phyloP scores from a whole-genome alignment of 2,797 vertebrate genomes.

The Trachops cirrhosus region DNA sequence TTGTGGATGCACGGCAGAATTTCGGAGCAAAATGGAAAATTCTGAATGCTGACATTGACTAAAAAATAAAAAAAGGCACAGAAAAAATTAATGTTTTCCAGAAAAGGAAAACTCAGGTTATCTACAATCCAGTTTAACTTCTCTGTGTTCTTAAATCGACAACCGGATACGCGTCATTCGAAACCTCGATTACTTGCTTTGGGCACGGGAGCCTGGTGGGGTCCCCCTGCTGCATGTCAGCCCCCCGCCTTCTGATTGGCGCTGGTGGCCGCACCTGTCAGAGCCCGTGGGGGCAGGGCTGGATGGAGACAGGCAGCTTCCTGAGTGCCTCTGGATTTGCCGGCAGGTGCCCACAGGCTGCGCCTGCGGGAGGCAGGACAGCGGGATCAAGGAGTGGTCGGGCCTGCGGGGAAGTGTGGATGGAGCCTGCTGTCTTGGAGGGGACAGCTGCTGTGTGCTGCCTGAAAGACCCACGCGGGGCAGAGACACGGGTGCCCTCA shows the following conservation, averaged over 20 bases:
- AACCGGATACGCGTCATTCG: neutral
- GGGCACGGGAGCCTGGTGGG: neutral
- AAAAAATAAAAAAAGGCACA: neutral
- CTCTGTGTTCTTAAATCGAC: neutral
- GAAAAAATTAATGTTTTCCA: neutral
- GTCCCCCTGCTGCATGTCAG: neutral
- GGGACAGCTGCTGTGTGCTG: neutral
- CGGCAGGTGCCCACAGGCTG: neutral
- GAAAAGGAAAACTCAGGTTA: conserved; percentile 12
- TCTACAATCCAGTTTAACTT: conserved; percentile 12
- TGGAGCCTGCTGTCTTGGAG: neutral
- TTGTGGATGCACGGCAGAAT: neutral
- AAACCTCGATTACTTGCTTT: neutral
- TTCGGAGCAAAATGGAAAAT: conserved; percentile 16
- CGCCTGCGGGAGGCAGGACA: neutral
- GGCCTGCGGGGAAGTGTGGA: neutral
- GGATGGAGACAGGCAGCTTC: neutral
- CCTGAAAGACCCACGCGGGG: neutral
- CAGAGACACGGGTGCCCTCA: fast-evolving
- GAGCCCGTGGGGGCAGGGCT: neutral
- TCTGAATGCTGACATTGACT: neutral
- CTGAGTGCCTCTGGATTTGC: too few species aligned
- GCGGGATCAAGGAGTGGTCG: fast-evolving
- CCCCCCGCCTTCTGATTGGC: neutral
- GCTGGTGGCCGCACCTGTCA: neutral